These are phyloP conservation scores for Catharus fuscescens DNA, from an alignment of 2,113 vertebrate genomes.

Conservation along the genomic window DNA sequence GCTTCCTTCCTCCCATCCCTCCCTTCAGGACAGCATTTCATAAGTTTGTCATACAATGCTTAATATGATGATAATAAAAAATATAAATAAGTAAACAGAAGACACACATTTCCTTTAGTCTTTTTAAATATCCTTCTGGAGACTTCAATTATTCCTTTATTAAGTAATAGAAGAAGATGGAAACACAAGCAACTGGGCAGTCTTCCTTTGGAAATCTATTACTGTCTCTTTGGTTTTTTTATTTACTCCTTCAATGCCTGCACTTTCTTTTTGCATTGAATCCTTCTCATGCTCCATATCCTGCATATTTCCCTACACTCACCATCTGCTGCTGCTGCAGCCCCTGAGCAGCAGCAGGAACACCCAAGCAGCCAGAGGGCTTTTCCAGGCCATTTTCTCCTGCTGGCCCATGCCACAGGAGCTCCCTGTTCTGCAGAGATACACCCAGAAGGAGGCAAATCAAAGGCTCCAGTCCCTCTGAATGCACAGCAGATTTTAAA, in stretches of 20 bases:
- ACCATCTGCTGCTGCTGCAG: rapidly evolving
- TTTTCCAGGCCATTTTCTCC: not conserved
- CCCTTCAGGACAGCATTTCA: not conserved
- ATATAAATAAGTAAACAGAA: not conserved
- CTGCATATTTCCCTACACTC: not conserved
- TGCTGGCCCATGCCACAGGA: not conserved
- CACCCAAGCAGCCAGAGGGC: not conserved
- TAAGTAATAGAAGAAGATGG: not conserved
- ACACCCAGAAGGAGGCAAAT: not conserved
- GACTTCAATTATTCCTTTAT: not conserved
- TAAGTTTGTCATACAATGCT: not conserved
- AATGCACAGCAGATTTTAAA: not conserved
- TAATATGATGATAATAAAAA: not conserved
- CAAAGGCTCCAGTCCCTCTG: not conserved
- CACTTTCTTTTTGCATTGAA: not conserved
- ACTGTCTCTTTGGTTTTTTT: not conserved
- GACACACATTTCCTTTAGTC: not conserved
- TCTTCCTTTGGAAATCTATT: not conserved
- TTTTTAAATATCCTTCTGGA: not conserved
- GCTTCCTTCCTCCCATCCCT: not conserved
- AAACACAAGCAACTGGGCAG: not conserved
- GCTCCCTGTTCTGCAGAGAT: not conserved
- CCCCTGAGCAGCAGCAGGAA: not conserved
- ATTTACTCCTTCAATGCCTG: not conserved
- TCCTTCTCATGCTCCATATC: not conserved